Base-by-base conservation (phyloP, 2,888 invertebrate genomes). In the Aplocera efformata region DNA sequence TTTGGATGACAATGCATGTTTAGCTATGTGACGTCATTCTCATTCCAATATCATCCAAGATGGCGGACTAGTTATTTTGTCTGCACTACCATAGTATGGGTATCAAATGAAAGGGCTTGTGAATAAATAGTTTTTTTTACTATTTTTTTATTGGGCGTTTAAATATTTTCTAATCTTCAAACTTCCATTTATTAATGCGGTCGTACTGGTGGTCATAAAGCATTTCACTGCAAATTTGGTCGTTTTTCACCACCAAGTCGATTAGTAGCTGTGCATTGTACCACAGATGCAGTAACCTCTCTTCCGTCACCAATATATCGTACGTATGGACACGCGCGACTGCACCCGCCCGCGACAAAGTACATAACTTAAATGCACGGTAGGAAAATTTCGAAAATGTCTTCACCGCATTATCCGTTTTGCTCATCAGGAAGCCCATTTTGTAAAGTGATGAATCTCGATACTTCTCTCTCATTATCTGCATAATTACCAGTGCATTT, bases 341-440 rank as follows among this genome's bases (percentile, higher is more conserved):
- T 7, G 7, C 5, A 0, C 1, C 20, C n/a, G 6, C 6, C 2
- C 37, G 11, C 5, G 10, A 10, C 22, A 34, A 0, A 1, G 7
- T 7, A 7, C 50, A 50, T 1, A 42, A 23, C 9, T 49, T 53
- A 3, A 57, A 53, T 0, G 56, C 41, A 6, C 55, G 60, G 6
- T 36, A 59, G 0, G 63, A 50, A n/a, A 63, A 60, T 6, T 51
- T 48, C 0, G 53, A 39, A 7, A 73, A 74, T 0, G 45, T 56
- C 11, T 68, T 76, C 3, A 61, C 61, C 0, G 61, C 56, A 0
- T 49, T 56, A 10, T 81, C 81, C 0, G 68, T 62, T 49, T 72
- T 80, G 20, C 68, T 64, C 20, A 67, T 64, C 3, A 81, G 26
- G 10, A 66, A 79, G 0, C 81, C 81, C 79, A 81, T 78, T 55